Base-by-base conservation (phyloP, 1,140 invertebrate species). In the Lordiphosa collinella region DNA sequence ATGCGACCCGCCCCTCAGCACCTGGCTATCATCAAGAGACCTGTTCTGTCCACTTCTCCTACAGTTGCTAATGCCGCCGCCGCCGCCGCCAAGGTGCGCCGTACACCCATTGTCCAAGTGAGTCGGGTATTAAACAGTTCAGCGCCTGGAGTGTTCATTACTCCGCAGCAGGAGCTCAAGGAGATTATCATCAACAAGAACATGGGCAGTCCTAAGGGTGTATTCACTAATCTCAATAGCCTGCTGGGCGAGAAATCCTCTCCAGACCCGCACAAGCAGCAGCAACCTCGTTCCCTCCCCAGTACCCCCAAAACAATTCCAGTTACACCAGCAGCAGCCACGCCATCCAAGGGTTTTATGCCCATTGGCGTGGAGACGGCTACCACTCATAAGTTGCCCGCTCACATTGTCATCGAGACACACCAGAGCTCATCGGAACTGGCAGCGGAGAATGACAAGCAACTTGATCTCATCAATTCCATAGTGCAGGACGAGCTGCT, bases 391-490 rank as follows among this genome's bases (percentile, higher is more conserved):
- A 75, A 80, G 31, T 37, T 89, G 37, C 85, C 88, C 18, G 64
- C 82, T 9, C 82, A 86, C 54, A 88, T 88, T 48, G 72, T 88
- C 9, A 78, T 89, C 37, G 78, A 87, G 55, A 85, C 87, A 7
- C 88, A 89, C 44, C 79, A 86, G 53, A 88, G 74, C 40, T 87
- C 86, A 4, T 71, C 82, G 0, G 87, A 88, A 32, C 37, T 88
- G 40, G 86, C 80, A 8, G 79, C 80, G 0, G 88, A 89, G 47
- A 82, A 88, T 14, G 87, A 88, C 35, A 87, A 87, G 37, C 87
- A 89, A 47, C 60, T 89, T 3, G 88, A 89, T 76, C 84, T 89
- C 13, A 89, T 89, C n/a, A 70, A 89, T 57, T 73, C 74, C 4
- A 71, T 88, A 47, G 70, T 84, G 1, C 63, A 82, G 40, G 65